A percentile compares a stretch with the other conserved stretches of the same genome.
Conservation (phyloP, 2,113 vertebrate genomes). For the Microcebus lehilahytsara region DNA sequence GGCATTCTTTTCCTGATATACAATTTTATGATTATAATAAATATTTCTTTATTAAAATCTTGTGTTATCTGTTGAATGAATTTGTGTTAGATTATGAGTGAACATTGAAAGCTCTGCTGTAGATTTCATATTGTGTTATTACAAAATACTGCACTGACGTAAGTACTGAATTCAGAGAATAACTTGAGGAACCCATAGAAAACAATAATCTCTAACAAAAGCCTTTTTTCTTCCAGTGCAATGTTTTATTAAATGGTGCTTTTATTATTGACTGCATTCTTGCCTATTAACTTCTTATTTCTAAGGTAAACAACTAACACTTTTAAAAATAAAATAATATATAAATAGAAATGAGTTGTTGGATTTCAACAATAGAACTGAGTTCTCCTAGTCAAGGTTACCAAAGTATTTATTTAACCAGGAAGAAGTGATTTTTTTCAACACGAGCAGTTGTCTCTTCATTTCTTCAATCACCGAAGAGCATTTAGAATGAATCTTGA, state of each 20-base stretch:
- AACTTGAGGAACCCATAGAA: not conserved
- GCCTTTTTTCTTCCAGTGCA: not conserved
- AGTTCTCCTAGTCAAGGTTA: not conserved
- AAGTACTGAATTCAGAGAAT: not conserved
- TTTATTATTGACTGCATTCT: not conserved
- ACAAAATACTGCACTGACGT: not conserved
- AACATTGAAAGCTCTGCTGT: not conserved
- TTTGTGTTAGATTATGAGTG: not conserved
- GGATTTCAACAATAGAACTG: not conserved
- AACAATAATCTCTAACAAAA: not conserved
- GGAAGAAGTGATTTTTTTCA: not conserved
- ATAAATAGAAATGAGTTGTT: not conserved
- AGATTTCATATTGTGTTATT: not conserved
- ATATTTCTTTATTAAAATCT: constrained; percentile 46
- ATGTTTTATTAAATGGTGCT: not conserved
- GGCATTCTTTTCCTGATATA: constrained; percentile 20
- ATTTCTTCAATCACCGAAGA: not conserved
- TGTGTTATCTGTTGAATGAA: constrained; percentile 31
- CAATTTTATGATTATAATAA: constrained; percentile 48
- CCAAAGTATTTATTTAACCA: not conserved
- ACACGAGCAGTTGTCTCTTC: not conserved
- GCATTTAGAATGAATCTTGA: not conserved
- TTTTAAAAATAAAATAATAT: not conserved
- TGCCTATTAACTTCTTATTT: not conserved
- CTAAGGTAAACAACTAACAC: not conserved